A percentile compares a stretch with the other conserved stretches of the same genome.
Evolutionary conservation across 2,888 invertebrate genomes (phyloP).

Genomic region (Pristionchus exspectatus): DNA sequence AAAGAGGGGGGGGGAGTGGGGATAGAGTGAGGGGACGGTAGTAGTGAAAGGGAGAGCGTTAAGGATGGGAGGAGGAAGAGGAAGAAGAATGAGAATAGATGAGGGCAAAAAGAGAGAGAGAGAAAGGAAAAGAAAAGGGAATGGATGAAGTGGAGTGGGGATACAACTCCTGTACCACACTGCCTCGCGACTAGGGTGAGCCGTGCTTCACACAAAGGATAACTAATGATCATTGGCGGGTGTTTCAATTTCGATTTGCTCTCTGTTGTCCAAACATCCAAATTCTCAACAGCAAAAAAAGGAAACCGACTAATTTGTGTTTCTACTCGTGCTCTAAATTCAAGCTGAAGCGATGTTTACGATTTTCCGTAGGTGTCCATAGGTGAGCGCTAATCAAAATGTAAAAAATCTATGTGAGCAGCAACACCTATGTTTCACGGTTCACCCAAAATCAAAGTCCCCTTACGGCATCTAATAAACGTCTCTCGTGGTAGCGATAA

Average conservation of each 20-base stretch:
- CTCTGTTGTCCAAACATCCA: too few species aligned
- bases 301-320: neutral
- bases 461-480: too few species aligned
- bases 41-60: conserved; percentile 52
- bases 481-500: too few species aligned
- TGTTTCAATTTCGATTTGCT: too few species aligned
- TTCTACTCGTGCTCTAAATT: neutral
- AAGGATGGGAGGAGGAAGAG: neutral
- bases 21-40: too few species aligned
- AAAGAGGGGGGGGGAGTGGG: too few species aligned
- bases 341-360: neutral
- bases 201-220: neutral
- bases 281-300: too few species aligned
- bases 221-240: neutral
- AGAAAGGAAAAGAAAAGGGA: conserved; percentile 2
- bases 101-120: conserved; percentile 55
- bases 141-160: conserved; percentile 14
- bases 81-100: conserved; percentile 53
- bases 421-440: too few species aligned
- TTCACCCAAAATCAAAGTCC: too few species aligned
- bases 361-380: neutral
- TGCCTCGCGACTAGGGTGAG: neutral
- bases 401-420: too few species aligned
- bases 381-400: too few species aligned
- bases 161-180: conserved; percentile 27